Base-by-base conservation (phyloP, 2,888 invertebrate species). In the Papilio elwesi region DNA sequence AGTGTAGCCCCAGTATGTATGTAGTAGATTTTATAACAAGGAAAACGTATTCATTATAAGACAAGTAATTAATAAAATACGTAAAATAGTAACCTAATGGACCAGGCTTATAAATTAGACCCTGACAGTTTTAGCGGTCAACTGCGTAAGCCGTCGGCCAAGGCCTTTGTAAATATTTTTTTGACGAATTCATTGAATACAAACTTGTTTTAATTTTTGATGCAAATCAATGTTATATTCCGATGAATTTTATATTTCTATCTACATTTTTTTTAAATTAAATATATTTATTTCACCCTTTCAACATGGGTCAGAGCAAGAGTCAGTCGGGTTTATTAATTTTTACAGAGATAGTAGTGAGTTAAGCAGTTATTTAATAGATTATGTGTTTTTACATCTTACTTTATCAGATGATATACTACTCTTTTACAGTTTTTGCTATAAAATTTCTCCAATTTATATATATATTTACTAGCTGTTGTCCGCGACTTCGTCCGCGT, bases 231-330 rank as follows among this genome's bases (percentile, higher is more conserved):
- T 51, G 51, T 7, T n/a, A n/a, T 26, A 26, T 51, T 51, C 6
- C 43, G 51, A n/a, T 13, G 51, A 51, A 51, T 7, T 51, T 51
- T 1, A n/a, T n/a, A 51, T 51, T 51, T 6, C 9, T 43, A 26
- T 26, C 26, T 26, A 26, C 4, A 26, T 26, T 26, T 26, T 43
- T 43, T 43, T 43, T 43, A 43, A 43, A 43, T 26, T 59, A 59
- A 59, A 38, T 59, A 59, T 59, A 38, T 38, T n/a, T 8, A 59
- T 59, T 59, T 59, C n/a, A 59, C 59, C 38, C 1, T 59, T 38
- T n/a, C n/a, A 13, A 7, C 6, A 4, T 51, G 13, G n/a, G n/a
- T 51, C 51, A 26, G 4, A 26, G 26, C 2, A 2, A 26, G 2
- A 26, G 26, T 26, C 26, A 26, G 26, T 26, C 26, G 26, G 26